Percentiles rank a stretch among this genome's conserved stretches.
phyloP scores from a whole-genome alignment of 2,888 invertebrate genomes.

The Caenorhabditis panamensis region DNA sequence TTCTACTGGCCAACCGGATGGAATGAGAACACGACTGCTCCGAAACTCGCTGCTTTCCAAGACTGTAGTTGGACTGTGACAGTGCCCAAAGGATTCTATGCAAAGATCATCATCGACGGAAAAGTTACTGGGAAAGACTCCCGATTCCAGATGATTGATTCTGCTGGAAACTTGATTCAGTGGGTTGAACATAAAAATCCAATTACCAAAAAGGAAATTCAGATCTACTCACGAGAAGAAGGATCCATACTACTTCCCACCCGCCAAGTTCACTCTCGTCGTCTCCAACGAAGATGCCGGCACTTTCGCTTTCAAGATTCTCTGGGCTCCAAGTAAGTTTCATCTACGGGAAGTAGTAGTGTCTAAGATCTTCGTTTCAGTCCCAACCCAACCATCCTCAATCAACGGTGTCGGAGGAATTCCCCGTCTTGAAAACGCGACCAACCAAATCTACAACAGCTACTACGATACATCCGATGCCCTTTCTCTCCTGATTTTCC shows the following conservation, averaged over 20 bases:
- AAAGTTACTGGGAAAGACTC: slow-evolving; percentile 1
- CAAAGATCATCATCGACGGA: slow-evolving; percentile 39
- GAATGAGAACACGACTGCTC: slow-evolving; percentile 30
- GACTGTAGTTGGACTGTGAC: slow-evolving; percentile 41
- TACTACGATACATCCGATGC: background rate
- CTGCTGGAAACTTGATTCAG: slow-evolving; percentile 25
- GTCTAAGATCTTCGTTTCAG: no score
- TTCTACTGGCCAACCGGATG: slow-evolving; percentile 32
- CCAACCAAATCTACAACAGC: background rate
- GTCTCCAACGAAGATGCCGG: slow-evolving; percentile 6
- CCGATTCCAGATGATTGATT: slow-evolving; percentile 23
- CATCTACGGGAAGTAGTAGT: background rate
- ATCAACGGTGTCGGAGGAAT: background rate
- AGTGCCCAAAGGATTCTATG: slow-evolving; percentile 30
- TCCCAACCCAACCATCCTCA: background rate
- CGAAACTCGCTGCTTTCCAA: background rate
- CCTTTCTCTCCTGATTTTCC: slow-evolving; percentile 3
- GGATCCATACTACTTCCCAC: slow-evolving; percentile 41
- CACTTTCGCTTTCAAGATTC: slow-evolving; percentile 29
- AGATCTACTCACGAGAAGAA: slow-evolving; percentile 25
- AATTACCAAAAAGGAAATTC: background rate
- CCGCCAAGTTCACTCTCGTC: slow-evolving; percentile 16
- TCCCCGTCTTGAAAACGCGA: background rate
- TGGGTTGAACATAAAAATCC: background rate
- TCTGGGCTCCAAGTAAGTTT: slow-evolving; percentile 22